A percentile compares a stretch with the other conserved stretches of the same genome.
These are phyloP conservation scores for Alouatta palliata DNA, from an alignment of 2,113 vertebrate species.

Conservation along the genomic window DNA sequence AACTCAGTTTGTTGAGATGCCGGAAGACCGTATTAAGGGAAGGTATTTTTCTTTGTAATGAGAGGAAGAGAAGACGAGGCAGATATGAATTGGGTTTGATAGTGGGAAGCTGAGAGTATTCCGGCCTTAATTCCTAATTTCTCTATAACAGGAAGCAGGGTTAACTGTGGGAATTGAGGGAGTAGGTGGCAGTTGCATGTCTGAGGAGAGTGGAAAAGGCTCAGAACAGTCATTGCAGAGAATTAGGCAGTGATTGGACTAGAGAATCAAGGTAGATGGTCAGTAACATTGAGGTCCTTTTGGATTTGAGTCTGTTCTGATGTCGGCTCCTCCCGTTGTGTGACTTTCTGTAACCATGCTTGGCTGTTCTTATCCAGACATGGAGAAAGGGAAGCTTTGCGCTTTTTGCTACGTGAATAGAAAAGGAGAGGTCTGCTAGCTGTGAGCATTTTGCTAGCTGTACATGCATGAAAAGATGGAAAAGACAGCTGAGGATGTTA, in stretches of 20 bases:
- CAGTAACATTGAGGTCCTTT: rapidly evolving
- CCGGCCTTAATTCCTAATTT: neutral
- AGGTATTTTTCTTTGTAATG: neutral
- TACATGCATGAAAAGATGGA: neutral
- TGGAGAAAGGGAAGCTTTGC: neutral
- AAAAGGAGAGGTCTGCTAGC: neutral
- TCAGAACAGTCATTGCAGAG: neutral
- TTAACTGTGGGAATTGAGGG: neutral
- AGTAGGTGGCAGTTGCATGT: neutral
- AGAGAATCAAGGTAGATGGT: neutral
- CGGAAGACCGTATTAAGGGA: neutral
- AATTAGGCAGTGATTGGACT: neutral
- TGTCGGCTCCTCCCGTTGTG: neutral
- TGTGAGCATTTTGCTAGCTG: neutral
- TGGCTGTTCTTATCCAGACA: neutral
- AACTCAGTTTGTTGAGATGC: neutral
- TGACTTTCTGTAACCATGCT: neutral
- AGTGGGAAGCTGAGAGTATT: neutral
- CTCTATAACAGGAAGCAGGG: neutral
- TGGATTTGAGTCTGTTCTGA: neutral
- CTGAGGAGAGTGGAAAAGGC: neutral
- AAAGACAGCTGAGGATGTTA: neutral
- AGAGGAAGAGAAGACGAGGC: neutral
- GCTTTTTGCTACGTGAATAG: neutral
- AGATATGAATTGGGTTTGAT: neutral